Evolutionary conservation across 2,888 invertebrate genomes (phyloP).

Genomic region (Epirrhoe tristata): DNA sequence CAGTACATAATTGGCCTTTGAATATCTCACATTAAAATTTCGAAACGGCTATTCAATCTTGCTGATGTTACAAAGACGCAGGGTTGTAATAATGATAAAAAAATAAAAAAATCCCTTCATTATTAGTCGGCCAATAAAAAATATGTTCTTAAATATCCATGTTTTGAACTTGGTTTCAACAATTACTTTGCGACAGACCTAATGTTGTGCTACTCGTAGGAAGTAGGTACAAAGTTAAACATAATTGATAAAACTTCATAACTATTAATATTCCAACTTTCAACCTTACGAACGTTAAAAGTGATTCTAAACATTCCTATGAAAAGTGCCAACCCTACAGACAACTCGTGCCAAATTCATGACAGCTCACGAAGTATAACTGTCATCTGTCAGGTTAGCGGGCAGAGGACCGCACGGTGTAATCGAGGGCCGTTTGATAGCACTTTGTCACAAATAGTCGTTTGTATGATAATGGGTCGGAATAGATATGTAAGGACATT

Average conservation of each 20-base stretch:
- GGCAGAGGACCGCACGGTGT: constrained; percentile 8
- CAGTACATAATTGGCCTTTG: constrained; percentile 28
- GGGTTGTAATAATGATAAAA: constrained; percentile 10
- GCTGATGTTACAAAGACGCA: constrained; percentile 8
- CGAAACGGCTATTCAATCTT: constrained; percentile 23
- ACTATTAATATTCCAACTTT: too few relatives aligned
- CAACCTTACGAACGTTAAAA: too few relatives aligned
- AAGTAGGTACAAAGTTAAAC: too few relatives aligned
- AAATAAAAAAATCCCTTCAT: too few relatives aligned
- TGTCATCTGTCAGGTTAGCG: constrained; percentile 25
- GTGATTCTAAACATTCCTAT: too few relatives aligned
- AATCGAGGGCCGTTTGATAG: constrained; percentile 3
- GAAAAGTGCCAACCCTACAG: constrained; percentile 30
- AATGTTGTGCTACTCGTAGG: too few relatives aligned
- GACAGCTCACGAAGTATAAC: constrained; percentile 27
- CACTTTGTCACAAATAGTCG: constrained; percentile 16
- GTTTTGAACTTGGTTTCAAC: too few relatives aligned
- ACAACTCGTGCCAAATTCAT: constrained; percentile 35
- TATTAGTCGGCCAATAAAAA: too few relatives aligned
- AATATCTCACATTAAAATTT: constrained; percentile 22
- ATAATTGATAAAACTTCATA: too few relatives aligned
- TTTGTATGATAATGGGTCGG: constrained; percentile 22
- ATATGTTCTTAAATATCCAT: too few relatives aligned
- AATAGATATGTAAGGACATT: constrained; percentile 25
- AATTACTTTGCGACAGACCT: too few relatives aligned